Evolutionary conservation across 2,797 vertebrate genomes (phyloP), one percentile per base, ranked within the genome.

Genomic region (Apodemus agrarius): DNA sequence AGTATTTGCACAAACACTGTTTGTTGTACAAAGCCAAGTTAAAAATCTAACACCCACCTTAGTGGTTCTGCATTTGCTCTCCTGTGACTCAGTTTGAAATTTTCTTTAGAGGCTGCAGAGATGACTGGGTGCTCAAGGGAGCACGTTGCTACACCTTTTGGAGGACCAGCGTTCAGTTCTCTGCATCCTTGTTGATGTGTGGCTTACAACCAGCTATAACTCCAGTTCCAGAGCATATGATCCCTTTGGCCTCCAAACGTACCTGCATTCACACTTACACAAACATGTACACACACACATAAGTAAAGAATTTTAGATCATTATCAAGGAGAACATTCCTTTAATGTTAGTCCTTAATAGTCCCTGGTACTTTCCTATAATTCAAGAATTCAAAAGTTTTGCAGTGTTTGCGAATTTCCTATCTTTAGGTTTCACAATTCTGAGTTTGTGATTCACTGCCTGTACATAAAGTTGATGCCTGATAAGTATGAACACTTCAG

Each of bases 11-110:
- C 57, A 82, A 90, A 84, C 79, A 87, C 1, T 29, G 5, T 43
- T 90, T 75, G 24, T 54, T 72, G 10, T 46, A 82, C 16, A 93
- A 96, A 96, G 67, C 1, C 79, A 86, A 65, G 21, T 95, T 81
- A 40, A 29, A 84, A 61, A 34, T 81, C 17, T 69, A 43, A 90
- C 1, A 1, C 57, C 14, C 54, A 24, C 75, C 26, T 37, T 43
- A 16, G 2, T 57, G 82, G 14, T 11, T 82, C 22, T 37, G 75
- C 65, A 57, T 21, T 67, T 29, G 1, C 37, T 13, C 13, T 87
- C 72, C 29, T 43, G 54, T 19, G 87, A 8, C 2, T 69, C 61
- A 6, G 24, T 52, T 90, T 54, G 46, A 34, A 40, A 81, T 67
- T 5, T 43, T 89, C 59, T 79, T 13, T 61, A 22, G 63, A 76